Evolutionary conservation across 2,113 vertebrate genomes (phyloP).

Genomic region (Cebus imitator): DNA sequence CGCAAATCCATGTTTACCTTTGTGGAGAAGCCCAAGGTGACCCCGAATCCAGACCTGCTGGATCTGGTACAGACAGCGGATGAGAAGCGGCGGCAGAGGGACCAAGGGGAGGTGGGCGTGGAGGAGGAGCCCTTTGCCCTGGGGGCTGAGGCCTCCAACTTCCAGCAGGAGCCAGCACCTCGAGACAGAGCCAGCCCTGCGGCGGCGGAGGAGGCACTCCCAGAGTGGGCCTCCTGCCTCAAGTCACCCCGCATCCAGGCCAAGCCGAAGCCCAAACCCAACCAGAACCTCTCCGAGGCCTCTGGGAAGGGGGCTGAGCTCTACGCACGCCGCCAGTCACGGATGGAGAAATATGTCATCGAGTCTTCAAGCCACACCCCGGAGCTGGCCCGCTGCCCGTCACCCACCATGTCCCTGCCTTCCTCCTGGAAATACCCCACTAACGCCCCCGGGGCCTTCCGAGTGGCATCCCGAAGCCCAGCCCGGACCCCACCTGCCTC

Average conservation of each 20-base stretch:
- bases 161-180: constrained; percentile 82
- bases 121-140: constrained; percentile 95
- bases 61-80: constrained; percentile 94
- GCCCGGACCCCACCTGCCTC: constrained; percentile 85
- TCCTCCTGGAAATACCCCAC: constrained; percentile 95
- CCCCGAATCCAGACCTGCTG: constrained; percentile 95
- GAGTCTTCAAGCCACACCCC: constrained; percentile 83
- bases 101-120: constrained; percentile 82
- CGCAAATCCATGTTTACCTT: constrained; percentile 98
- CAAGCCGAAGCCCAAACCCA: constrained; percentile 87
- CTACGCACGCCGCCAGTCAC: constrained; percentile 93
- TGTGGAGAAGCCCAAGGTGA: constrained; percentile 93
- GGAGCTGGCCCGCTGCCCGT: constrained; percentile 88
- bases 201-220: constrained; percentile 43
- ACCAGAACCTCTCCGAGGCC: constrained; percentile 91
- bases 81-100: constrained; percentile 89
- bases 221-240: constrained; percentile 94
- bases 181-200: constrained; percentile 65
- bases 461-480: constrained; percentile 80
- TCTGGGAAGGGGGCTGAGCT: constrained; percentile 96
- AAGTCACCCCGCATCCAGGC: constrained; percentile 91
- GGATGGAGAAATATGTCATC: constrained; percentile 95
- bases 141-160: constrained; percentile 97
- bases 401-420: constrained; percentile 96
- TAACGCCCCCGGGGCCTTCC: constrained; percentile 85